These are phyloP conservation scores for Dermatophagoides farinae DNA, from an alignment of 1,140 invertebrate species.

Conservation along the genomic window DNA sequence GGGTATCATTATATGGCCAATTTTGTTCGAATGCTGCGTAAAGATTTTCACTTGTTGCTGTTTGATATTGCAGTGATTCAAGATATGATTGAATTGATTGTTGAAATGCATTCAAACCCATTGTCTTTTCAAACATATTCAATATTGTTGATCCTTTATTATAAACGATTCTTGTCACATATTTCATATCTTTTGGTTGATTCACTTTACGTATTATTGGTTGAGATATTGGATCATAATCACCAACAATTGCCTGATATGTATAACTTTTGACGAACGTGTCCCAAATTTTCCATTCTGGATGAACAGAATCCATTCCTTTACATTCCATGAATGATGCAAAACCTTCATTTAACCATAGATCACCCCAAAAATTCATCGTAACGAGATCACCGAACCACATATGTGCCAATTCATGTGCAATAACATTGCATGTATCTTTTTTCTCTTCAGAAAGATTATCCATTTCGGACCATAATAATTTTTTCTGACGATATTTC, in stretches of 20 bases:
- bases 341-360: constrained; percentile 82
- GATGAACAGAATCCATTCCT: constrained; percentile 43
- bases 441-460: constrained; percentile 40
- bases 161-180: constrained; percentile 74
- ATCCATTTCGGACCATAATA: background rate
- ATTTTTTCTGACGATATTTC: constrained; percentile 6
- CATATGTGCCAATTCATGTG: constrained; percentile 41
- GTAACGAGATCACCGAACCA: constrained; percentile 60
- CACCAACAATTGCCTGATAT: constrained; percentile 53
- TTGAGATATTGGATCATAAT: constrained; percentile 59
- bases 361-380: constrained; percentile 63
- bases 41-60: constrained; percentile 15
- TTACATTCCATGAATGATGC: constrained; percentile 66
- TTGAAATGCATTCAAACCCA: constrained; percentile 46
- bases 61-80: constrained; percentile 14
- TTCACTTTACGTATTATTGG: constrained; percentile 61
- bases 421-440: constrained; percentile 47
- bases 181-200: constrained; percentile 66
- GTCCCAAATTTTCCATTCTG: constrained; percentile 49
- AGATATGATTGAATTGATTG: constrained; percentile 16
- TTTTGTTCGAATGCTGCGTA: constrained; percentile 18
- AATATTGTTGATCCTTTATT: constrained; percentile 61
- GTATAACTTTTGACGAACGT: constrained; percentile 60
- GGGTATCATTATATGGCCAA: constrained; percentile 9
- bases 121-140: constrained; percentile 82